phyloP scores from a whole-genome alignment of 1,140 invertebrate genomes.

The Brachionus asplanchnoidis region DNA sequence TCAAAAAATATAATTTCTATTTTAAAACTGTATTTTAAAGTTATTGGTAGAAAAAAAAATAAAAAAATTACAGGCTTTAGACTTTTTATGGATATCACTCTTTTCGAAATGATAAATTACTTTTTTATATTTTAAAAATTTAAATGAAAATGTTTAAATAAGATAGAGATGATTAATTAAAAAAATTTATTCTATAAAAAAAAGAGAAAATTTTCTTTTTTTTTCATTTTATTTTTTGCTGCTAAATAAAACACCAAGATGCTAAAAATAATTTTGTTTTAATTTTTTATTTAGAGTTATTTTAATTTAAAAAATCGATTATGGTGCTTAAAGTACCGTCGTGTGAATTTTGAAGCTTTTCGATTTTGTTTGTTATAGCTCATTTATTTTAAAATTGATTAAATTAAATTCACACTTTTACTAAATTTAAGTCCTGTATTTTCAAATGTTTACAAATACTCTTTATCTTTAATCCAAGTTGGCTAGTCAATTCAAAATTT shows the following conservation, averaged over 20 bases:
- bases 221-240: neutral
- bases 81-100: too few species aligned
- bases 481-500: neutral
- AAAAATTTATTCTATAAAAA: neutral
- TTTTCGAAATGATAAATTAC: too few species aligned
- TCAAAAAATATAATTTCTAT: neutral
- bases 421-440: neutral
- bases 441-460: neutral
- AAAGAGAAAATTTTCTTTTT: neutral
- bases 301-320: too few species aligned
- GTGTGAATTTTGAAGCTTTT: neutral
- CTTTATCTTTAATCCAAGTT: neutral
- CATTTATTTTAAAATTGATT: neutral
- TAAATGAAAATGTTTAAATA: too few species aligned
- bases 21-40: neutral
- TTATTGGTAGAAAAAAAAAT: too few species aligned
- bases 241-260: too few species aligned
- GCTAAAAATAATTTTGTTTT: too few species aligned
- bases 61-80: too few species aligned
- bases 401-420: neutral
- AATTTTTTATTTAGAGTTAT: too few species aligned
- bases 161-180: too few species aligned
- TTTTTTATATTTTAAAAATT: too few species aligned
- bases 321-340: neutral
- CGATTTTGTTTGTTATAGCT: too few species aligned